A percentile compares a stretch with the other conserved stretches of the same genome.
Evolutionary conservation across 2,113 vertebrate species (phyloP).

Genomic region (Neotragus pygmaeus): DNA sequence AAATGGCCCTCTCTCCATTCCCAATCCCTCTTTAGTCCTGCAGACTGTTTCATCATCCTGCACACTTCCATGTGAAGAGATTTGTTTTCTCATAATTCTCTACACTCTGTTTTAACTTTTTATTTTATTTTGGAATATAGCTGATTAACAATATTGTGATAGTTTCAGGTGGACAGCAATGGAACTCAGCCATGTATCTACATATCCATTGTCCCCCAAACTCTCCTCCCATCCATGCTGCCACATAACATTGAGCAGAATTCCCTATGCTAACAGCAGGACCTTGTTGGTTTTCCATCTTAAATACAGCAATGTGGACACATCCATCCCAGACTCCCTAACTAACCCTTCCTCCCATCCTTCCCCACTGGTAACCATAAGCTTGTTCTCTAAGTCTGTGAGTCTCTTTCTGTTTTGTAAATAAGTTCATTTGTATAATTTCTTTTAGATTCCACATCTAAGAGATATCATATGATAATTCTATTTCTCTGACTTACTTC

Average conservation of each 20-base stretch:
- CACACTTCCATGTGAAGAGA: not conserved
- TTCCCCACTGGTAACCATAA: not conserved
- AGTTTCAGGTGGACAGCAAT: not conserved
- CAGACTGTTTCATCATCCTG: not conserved
- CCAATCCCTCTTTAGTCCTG: not conserved
- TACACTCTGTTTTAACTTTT: not conserved
- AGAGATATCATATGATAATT: not conserved
- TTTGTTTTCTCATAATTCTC: fast-evolving
- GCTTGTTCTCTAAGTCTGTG: not conserved
- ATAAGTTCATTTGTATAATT: not conserved
- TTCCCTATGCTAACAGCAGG: not conserved
- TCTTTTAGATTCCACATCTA: not conserved
- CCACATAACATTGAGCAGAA: not conserved
- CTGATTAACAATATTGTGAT: not conserved
- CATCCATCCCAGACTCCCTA: not conserved
- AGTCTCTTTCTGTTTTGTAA: not conserved
- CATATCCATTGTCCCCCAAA: not conserved
- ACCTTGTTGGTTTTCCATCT: not conserved
- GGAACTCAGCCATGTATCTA: not conserved
- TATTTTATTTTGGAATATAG: not conserved
- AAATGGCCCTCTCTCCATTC: not conserved
- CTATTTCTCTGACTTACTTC: not conserved
- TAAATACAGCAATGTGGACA: not conserved
- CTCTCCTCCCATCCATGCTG: not conserved
- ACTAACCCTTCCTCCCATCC: not conserved